phyloP scores from a whole-genome alignment of 2,888 invertebrate species.

The Drosophila multiciliata region DNA sequence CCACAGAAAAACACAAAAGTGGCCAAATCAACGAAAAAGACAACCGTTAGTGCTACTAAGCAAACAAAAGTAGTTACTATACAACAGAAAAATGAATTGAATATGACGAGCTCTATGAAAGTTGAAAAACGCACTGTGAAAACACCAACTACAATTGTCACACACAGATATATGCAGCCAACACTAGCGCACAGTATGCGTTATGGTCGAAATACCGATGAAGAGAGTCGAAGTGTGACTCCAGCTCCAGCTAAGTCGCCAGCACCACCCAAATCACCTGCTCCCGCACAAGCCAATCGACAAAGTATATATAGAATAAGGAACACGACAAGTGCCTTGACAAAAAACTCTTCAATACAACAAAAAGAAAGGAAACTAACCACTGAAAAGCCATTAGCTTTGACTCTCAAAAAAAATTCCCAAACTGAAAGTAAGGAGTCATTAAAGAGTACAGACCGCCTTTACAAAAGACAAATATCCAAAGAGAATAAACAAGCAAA shows the following conservation, averaged over 20 bases:
- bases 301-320: conserved; percentile 52
- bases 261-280: conserved; percentile 71
- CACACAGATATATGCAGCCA: conserved; percentile 87
- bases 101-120: conserved; percentile 24
- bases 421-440: conserved; percentile 70
- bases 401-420: conserved; percentile 53
- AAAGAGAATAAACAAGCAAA: conserved; percentile 70
- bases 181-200: conserved; percentile 87
- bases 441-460: conserved; percentile 61
- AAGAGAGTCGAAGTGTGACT: conserved; percentile 63
- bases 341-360: conserved; percentile 54
- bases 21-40: conserved; percentile 19
- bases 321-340: conserved; percentile 59
- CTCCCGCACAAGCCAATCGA: conserved; percentile 45
- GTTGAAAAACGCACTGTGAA: conserved; percentile 35
- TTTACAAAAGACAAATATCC: conserved; percentile 68
- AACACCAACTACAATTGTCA: conserved; percentile 63
- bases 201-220: conserved; percentile 80
- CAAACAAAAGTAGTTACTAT: conserved; percentile 32
- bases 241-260: conserved; percentile 67
- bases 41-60: conserved; percentile 42
- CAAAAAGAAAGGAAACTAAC: conserved; percentile 51
- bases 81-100: conserved; percentile 40
- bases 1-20: conserved; percentile 44
- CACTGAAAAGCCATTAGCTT: conserved; percentile 43